Evolutionary conservation across 2,113 vertebrate species (phyloP), one percentile per base, ranked within the genome.

Genomic region (Elachura formosa): DNA sequence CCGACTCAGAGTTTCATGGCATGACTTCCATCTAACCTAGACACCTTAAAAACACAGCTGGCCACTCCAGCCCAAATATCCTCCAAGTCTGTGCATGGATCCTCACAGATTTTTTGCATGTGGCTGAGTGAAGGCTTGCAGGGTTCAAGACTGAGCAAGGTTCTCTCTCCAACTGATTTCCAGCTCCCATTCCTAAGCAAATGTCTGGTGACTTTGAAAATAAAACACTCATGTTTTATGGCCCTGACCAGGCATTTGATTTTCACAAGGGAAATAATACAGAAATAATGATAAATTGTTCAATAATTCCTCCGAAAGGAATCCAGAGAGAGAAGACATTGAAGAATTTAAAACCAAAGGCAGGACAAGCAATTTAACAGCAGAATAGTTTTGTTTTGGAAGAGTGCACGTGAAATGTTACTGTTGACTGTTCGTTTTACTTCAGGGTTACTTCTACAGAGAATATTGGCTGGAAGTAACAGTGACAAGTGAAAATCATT

Each of bases 221-320:
- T 36, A 75, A 87, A 38, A 51, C 56, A 54, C 15, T 64, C 6
- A 2, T 85, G 64, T 85, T 96, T 92, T 81, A 81, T 33, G 26
- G 29, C 43, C 46, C 62, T 87, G 49, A 68, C 24, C 41, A 90
- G 15, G 45, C 56, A 68, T 87, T 92, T 93, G 82, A 92, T 96
- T 90, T 96, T 94, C 96, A 91, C 88, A 71, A 68, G 92, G 80
- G 92, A 96, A 94, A 95, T 88, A 91, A 96, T 73, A 81, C 25
- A 96, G 58, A 92, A 95, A 96, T 79, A 61, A 95, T 88, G 93
- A 93, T 91, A 89, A 91, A 89, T 67, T 61, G 80, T 71, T 38
- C 83, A 93, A 67, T 95, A 93, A 91, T 85, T 92, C 61, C 34
- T 76, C 62, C 36, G 4, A 26, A 40, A 84, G 36, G 77, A 93